Conservation (phyloP, 2,113 vertebrate species). For the Climacteris rufus region DNA sequence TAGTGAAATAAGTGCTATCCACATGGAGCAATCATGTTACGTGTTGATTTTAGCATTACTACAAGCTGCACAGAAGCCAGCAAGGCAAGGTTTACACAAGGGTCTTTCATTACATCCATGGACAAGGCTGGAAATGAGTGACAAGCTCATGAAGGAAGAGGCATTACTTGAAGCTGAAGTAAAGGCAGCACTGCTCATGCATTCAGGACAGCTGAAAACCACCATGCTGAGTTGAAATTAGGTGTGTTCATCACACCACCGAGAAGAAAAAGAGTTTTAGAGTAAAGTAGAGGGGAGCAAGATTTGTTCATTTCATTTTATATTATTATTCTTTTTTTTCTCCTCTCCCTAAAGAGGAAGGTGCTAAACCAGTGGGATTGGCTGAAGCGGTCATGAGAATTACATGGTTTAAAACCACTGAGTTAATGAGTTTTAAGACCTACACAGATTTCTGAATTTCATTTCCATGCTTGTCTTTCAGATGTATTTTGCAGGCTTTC, state of each 20-base stretch:
- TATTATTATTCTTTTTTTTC: neutral
- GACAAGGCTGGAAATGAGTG: neutral
- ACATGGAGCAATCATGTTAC: accelerated
- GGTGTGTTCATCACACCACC: neutral
- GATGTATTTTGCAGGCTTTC: neutral
- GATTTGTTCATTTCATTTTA: neutral
- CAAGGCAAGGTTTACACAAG: neutral
- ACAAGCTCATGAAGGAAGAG: neutral
- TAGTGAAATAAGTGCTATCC: neutral
- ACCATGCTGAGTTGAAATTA: neutral
- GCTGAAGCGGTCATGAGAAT: neutral
- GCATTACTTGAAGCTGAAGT: neutral
- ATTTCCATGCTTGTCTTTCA: neutral
- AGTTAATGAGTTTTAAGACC: neutral
- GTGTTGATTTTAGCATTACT: neutral
- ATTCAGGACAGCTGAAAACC: neutral
- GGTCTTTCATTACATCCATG: neutral
- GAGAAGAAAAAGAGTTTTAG: neutral
- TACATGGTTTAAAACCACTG: neutral
- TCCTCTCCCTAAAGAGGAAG: neutral
- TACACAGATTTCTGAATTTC: neutral
- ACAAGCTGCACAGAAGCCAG: neutral
- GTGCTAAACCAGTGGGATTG: neutral
- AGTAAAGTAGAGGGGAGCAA: neutral
- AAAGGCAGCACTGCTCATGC: neutral